These are phyloP conservation scores for Calliopum simillimum DNA, from an alignment of 2,888 invertebrate genomes.

Conservation along the genomic window DNA sequence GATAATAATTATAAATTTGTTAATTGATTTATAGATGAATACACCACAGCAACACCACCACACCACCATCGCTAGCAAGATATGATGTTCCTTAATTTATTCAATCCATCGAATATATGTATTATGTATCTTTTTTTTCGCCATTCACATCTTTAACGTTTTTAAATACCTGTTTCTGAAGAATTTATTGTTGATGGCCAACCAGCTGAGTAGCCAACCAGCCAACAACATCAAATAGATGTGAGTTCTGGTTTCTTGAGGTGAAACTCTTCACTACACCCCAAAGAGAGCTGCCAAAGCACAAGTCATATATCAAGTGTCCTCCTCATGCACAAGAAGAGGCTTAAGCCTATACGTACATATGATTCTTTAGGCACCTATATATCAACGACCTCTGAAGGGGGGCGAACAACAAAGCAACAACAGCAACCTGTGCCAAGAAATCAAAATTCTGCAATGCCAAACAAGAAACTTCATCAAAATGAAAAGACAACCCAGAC, in stretches of 20 bases:
- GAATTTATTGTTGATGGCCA: constrained; percentile 36
- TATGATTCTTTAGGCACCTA: background rate
- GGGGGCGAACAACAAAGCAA: constrained; percentile 32
- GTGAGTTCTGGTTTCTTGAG: background rate
- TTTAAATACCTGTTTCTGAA: constrained; percentile 53
- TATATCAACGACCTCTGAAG: constrained; percentile 19
- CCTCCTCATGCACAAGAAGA: constrained; percentile 20
- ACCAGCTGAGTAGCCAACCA: no score
- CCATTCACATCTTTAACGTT: constrained; percentile 37
- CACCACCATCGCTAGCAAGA: constrained; percentile 39
- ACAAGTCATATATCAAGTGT: constrained; percentile 16
- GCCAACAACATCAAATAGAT: constrained; percentile 13
- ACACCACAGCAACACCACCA: constrained; percentile 5
- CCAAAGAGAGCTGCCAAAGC: constrained; percentile 15
- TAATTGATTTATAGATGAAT: constrained; percentile 60
- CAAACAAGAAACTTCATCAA: constrained; percentile 18
- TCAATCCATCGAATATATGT: constrained; percentile 33
- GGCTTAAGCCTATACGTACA: background rate
- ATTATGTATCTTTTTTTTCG: background rate
- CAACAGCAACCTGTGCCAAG: constrained; percentile 14
- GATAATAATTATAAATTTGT: constrained; percentile 63
- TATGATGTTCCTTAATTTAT: constrained; percentile 39
- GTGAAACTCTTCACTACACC: constrained; percentile 13
- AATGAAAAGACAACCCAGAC: constrained; percentile 7
- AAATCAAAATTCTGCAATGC: constrained; percentile 26